phyloP scores from a whole-genome alignment of 2,888 invertebrate species.

The Linyphia triangularis region DNA sequence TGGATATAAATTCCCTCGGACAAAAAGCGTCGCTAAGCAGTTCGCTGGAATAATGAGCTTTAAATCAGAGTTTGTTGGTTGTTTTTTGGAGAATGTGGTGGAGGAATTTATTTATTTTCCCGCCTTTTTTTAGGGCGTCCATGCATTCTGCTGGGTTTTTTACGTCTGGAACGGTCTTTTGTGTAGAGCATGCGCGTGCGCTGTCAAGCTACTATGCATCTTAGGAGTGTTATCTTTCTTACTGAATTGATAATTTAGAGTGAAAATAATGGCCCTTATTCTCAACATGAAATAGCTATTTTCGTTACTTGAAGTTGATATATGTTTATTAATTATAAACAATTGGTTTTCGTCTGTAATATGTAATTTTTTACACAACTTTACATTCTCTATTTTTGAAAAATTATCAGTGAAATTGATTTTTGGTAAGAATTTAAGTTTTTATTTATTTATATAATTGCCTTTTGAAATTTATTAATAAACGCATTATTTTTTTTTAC shows the following conservation, averaged over 20 bases:
- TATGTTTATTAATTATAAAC: too few relatives aligned
- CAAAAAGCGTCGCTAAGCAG: constrained; percentile 69
- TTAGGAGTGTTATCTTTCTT: constrained; percentile 53
- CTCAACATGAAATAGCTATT: too few relatives aligned
- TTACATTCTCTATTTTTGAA: too few relatives aligned
- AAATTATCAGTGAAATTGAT: too few relatives aligned
- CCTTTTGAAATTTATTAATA: too few relatives aligned
- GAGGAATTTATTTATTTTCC: constrained; percentile 26
- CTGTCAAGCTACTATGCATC: constrained; percentile 35
- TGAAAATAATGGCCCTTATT: background rate
- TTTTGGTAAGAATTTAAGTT: too few relatives aligned
- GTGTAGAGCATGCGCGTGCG: constrained; percentile 27
- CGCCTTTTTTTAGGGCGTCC: constrained; percentile 12
- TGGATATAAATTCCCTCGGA: constrained; percentile 59
- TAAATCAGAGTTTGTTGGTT: constrained; percentile 68
- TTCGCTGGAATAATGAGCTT: constrained; percentile 70
- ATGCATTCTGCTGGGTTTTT: constrained; percentile 15
- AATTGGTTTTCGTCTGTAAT: too few relatives aligned
- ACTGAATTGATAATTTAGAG: constrained; percentile 7
- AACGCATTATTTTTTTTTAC: too few relatives aligned
- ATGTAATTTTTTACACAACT: too few relatives aligned
- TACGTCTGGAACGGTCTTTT: constrained; percentile 4
- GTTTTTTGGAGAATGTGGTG: constrained; percentile 22
- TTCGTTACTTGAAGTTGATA: too few relatives aligned
- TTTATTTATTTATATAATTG: too few relatives aligned